Percentiles rank a stretch among this genome's conserved stretches.
These are phyloP conservation scores for Akabosia matsudoensis DNA, from an alignment of 1,140 invertebrate genomes.

Conservation along the genomic window DNA sequence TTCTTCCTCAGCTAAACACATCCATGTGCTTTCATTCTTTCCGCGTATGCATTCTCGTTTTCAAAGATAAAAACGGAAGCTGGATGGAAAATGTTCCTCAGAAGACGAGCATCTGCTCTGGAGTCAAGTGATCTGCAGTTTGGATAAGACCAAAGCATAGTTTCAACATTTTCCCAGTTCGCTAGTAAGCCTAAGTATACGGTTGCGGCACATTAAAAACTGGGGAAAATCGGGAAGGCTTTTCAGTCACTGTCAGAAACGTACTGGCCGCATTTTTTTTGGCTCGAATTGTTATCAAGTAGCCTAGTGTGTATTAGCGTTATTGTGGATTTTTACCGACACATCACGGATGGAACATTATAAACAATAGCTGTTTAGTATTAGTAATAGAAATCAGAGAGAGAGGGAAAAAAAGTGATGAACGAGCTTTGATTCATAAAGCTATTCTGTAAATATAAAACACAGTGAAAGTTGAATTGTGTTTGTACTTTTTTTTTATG, in stretches of 20 bases:
- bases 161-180: background rate
- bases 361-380: background rate
- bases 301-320: background rate
- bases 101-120: background rate
- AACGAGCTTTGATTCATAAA: background rate
- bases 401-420: background rate
- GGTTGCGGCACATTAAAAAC: background rate
- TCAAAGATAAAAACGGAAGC: constrained; percentile 13
- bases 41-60: background rate
- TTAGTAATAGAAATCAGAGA: background rate
- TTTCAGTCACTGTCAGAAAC: background rate
- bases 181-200: background rate
- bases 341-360: background rate
- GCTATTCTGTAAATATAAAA: too few relatives aligned
- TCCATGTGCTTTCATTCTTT: background rate
- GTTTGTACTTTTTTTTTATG: too few relatives aligned
- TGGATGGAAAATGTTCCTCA: background rate
- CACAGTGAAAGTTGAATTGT: too few relatives aligned
- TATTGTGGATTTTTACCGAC: background rate
- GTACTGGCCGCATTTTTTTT: background rate
- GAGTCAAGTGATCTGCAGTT: background rate
- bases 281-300: background rate
- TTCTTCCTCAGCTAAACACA: too few relatives aligned
- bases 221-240: background rate
- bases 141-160: background rate